phyloP scores from a whole-genome alignment of 2,888 invertebrate species.

The Diarsia rubi region DNA sequence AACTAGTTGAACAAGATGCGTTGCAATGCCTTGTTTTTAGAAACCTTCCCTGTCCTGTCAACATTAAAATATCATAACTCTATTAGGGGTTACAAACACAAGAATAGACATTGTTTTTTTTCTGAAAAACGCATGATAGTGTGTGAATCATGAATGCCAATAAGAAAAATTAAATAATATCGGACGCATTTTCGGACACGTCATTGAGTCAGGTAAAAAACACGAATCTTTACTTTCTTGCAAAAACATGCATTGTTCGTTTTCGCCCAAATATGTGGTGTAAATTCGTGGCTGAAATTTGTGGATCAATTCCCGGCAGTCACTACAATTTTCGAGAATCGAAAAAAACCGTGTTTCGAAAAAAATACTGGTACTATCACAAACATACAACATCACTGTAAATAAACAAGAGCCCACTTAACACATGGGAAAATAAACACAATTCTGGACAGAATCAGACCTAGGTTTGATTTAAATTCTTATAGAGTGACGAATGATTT shows the following conservation, averaged over 20 bases:
- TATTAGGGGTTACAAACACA: no score
- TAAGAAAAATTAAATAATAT: neutral
- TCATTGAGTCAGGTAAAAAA: no score
- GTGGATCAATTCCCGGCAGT: neutral
- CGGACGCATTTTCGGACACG: neutral
- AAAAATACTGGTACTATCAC: neutral
- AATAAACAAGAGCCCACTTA: conserved; percentile 20
- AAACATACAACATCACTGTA: neutral
- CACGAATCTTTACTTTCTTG: no score
- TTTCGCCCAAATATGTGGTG: neutral
- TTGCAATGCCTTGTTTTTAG: neutral
- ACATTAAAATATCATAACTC: no score
- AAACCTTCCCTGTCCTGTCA: neutral
- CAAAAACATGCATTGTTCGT: no score
- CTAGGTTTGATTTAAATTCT: conserved; percentile 45
- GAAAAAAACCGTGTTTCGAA: neutral
- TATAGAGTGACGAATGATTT: conserved; percentile 45
- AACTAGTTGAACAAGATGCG: neutral
- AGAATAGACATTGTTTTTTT: no score
- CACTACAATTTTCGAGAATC: neutral
- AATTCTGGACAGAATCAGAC: conserved; percentile 6
- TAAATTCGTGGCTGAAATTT: neutral
- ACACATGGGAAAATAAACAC: conserved; percentile 29
- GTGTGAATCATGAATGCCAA: neutral
- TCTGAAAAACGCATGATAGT: no score